Percentiles rank a stretch among this genome's conserved stretches.
phyloP scores from a whole-genome alignment of 2,888 invertebrate species.

The Andricus curvator region DNA sequence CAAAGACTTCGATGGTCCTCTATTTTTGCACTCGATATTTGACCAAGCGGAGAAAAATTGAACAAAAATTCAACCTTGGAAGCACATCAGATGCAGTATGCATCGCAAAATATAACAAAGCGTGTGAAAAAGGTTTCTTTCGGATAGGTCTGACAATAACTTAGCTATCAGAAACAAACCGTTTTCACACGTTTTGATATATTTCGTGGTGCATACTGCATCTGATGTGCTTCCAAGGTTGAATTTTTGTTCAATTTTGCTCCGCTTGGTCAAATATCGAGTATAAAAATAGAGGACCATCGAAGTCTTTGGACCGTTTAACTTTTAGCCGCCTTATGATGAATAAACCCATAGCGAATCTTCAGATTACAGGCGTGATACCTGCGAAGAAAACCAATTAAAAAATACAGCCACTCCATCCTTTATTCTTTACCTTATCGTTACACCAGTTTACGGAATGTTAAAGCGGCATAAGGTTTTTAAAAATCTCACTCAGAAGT shows the following conservation, averaged over 20 bases:
- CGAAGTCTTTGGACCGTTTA: slow-evolving; percentile 38
- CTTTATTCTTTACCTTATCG: slow-evolving; percentile 30
- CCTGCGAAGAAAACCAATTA: slow-evolving; percentile 36
- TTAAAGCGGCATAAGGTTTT: slow-evolving; percentile 12
- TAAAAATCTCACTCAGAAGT: slow-evolving; percentile 24
- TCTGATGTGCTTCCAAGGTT: not conserved
- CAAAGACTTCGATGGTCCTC: slow-evolving; percentile 30
- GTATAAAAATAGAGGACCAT: slow-evolving; percentile 45
- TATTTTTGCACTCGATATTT: slow-evolving; percentile 52
- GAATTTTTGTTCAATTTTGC: slow-evolving; percentile 46
- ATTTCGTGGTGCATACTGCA: not conserved
- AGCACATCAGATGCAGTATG: not conserved
- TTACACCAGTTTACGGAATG: slow-evolving; percentile 34
- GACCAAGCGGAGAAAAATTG: slow-evolving; percentile 44
- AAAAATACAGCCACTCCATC: slow-evolving; percentile 29
- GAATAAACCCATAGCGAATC: slow-evolving; percentile 41
- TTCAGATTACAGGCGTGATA: slow-evolving; percentile 35
- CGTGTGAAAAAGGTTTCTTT: too few species aligned
- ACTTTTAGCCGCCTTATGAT: slow-evolving; percentile 40
- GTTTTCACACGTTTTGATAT: not conserved
- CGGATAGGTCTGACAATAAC: too few species aligned
- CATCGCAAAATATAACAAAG: not conserved
- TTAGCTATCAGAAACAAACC: too few species aligned
- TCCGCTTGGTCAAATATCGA: slow-evolving; percentile 51
- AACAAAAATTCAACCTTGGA: slow-evolving; percentile 43